Evolutionary conservation across 2,113 vertebrate species (phyloP), one percentile per base, ranked within the genome.

Genomic region (Cacatua alba): DNA sequence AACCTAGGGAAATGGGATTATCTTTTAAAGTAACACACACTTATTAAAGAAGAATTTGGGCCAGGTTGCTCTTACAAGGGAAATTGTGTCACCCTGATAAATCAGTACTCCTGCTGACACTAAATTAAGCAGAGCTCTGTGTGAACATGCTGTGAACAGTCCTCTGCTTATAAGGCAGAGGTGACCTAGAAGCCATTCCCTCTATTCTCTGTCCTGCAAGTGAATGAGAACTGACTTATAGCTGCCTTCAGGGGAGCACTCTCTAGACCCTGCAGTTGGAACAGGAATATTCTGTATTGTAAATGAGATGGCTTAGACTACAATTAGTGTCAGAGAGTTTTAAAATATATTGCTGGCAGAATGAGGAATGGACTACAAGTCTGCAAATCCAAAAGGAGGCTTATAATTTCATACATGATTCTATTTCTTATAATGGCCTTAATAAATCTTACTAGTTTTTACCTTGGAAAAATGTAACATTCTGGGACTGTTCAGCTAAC

Each of bases 131-230:
- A 83, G 29, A 68, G 35, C 35, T 86, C 20, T 81, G 68, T 55
- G 93, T 81, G 90, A 90, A 64, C 37, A 14, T 52, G 72, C 46
- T 81, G 82, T 18, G 15, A 93, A 51, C 68, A 83, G 37, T 68
- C 68, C 48, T 68, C 49, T 86, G 69, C 64, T 92, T 63, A 5
- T 20, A 46, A 74, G 68, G 76, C 29, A 69, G 26, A 46, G 64
- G 77, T 94, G 92, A 95, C 93, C 72, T 92, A 86, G 76, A 93
- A 95, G 90, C 48, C 28, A 4, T 49, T 79, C 68, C 55, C 70
- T 52, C 52, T 24, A 9, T 63, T 71, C 78, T 82, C 37, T 52
- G 43, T 91, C 84, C 77, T 31, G 4, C 28, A 19, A 52, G 51
- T 35, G 59, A 81, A 81, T 59, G 59, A 86, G 88, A 93, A 59